phyloP scores from a whole-genome alignment of 64 coral and sea anemone genomes.

The Pocillopora verrucosa region DNA sequence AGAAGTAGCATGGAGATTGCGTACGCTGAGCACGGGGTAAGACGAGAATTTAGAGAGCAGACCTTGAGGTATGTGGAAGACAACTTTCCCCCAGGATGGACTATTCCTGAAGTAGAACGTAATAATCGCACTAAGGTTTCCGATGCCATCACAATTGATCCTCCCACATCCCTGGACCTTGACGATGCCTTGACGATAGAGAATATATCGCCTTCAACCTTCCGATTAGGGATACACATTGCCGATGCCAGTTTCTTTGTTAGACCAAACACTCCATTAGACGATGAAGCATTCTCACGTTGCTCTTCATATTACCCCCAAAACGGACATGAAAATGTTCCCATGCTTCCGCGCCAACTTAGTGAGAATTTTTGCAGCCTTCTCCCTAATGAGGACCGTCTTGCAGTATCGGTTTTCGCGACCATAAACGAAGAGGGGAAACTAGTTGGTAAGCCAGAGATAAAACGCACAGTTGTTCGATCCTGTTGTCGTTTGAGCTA shows the following conservation, averaged over 20 bases:
- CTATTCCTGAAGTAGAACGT: constrained; percentile 53
- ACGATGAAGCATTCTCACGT: constrained; percentile 60
- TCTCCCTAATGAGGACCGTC: constrained; percentile 52
- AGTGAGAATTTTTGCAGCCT: constrained; percentile 79
- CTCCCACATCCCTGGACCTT: constrained; percentile 64
- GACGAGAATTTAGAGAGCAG: constrained; percentile 46
- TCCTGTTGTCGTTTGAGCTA: constrained; percentile 56
- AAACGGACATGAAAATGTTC: constrained; percentile 43
- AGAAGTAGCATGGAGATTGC: constrained; percentile 58
- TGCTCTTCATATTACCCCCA: constrained; percentile 79
- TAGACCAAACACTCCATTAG: constrained; percentile 57
- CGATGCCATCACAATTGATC: constrained; percentile 78
- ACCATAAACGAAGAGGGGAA: constrained; percentile 51
- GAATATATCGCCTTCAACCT: background rate
- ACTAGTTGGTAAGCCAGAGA: constrained; percentile 23
- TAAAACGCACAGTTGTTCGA: constrained; percentile 56
- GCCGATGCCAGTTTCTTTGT: constrained; percentile 83
- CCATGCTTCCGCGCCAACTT: constrained; percentile 74
- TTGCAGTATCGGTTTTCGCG: constrained; percentile 69
- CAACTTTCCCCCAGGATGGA: constrained; percentile 27
- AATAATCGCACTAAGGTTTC: constrained; percentile 16
- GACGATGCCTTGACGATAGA: constrained; percentile 84
- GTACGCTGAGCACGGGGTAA: constrained; percentile 60
- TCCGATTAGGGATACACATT: constrained; percentile 78
- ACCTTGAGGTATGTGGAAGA: constrained; percentile 3